Percentiles rank a stretch among this genome's conserved stretches.
These are phyloP conservation scores for Diachrysia chrysitis DNA, from an alignment of 2,888 invertebrate genomes.

Conservation along the genomic window DNA sequence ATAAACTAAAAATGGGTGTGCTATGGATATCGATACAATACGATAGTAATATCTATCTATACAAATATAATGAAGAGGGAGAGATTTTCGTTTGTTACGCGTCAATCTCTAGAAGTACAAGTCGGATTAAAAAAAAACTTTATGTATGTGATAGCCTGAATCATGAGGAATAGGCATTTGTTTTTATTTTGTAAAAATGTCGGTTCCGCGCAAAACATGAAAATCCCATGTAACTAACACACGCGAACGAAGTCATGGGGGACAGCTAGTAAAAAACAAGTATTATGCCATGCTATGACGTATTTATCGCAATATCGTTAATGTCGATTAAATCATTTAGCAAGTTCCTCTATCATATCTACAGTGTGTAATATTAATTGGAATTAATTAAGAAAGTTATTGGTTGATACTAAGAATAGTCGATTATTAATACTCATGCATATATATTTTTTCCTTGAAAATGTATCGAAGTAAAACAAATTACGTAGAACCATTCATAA, in stretches of 20 bases:
- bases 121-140: too few relatives aligned
- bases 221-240: too few relatives aligned
- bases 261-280: too few relatives aligned
- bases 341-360: neutral
- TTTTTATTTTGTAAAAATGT: too few relatives aligned
- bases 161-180: too few relatives aligned
- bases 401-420: neutral
- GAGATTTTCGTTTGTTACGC: too few relatives aligned
- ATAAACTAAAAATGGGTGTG: neutral
- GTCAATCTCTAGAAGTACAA: too few relatives aligned
- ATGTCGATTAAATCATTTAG: neutral
- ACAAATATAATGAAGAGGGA: too few relatives aligned
- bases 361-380: constrained; percentile 2
- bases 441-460: neutral
- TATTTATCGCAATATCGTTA: constrained; percentile 1
- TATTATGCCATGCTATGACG: neutral
- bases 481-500: neutral
- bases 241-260: too few relatives aligned
- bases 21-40: neutral
- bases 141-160: too few relatives aligned
- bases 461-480: neutral
- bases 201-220: too few relatives aligned
- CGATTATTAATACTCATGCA: neutral
- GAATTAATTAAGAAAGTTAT: neutral
- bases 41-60: neutral